Percentiles rank a stretch among this genome's conserved stretches.
Evolutionary conservation across 1,140 invertebrate species (phyloP).

Genomic region (Anastrepha ludens): DNA sequence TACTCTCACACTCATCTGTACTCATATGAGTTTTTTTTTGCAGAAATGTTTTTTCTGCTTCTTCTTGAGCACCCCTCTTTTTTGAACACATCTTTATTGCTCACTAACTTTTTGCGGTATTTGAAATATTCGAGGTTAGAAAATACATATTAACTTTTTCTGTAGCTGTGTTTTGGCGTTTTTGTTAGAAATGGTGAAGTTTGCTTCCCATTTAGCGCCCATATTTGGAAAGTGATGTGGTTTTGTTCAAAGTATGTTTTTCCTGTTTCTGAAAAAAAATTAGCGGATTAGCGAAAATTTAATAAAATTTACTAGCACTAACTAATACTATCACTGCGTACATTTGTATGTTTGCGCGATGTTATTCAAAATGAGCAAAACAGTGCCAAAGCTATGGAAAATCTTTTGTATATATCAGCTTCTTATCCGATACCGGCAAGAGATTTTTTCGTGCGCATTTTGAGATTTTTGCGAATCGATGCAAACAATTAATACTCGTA

Average conservation of each 20-base stretch:
- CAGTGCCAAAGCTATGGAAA: no score
- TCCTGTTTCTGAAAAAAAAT: no score
- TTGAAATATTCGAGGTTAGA: background rate
- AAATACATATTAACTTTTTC: background rate
- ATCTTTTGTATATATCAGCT: no score
- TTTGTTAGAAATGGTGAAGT: background rate
- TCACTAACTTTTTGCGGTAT: background rate
- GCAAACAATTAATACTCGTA: no score
- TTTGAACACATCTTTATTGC: background rate
- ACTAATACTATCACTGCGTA: no score
- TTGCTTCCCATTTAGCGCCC: background rate
- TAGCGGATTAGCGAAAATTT: no score
- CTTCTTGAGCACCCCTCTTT: background rate
- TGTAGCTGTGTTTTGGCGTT: background rate
- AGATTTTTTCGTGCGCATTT: no score
- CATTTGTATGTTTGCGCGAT: no score
- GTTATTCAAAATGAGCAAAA: no score
- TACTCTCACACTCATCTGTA: background rate
- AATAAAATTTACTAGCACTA: no score
- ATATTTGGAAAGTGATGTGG: slow-evolving; percentile 36
- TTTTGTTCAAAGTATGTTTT: background rate
- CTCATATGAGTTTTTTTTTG: background rate
- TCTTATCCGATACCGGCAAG: no score
- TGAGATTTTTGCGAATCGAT: no score
- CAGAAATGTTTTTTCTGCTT: background rate